Base-by-base conservation (phyloP, 2,797 vertebrate genomes). In the Xiphophorus birchmanni region DNA sequence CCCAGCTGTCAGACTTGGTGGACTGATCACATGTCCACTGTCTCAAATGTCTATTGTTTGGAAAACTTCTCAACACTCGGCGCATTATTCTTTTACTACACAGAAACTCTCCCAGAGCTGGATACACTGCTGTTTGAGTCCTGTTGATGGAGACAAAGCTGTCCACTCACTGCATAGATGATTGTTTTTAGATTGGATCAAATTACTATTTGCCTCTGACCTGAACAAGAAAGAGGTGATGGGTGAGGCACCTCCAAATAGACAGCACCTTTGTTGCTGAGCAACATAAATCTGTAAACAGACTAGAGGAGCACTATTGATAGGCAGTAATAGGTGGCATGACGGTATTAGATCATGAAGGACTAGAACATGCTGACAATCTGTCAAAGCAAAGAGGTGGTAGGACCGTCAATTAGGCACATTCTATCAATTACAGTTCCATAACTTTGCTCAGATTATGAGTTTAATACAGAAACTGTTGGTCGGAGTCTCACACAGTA, bases 181-280 rank as follows among this genome's bases (percentile, higher is more conserved):
- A 86, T 79, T 90, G 83, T 87, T 89, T 89, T 87, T 52, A 60
- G 84, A 84, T 80, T 84, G 93, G 91, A 87, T 95, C 85, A 29
- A 86, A 86, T 95, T 94, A 89, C 91, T 73, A 29, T 86, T 88
- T 18, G 84, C 82, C 84, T 77, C 75, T 47, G 77, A 75, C 84
- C 2, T 1, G 65, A 58, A 58, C 5, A 82, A 86, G 74, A 85
- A 91, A 90, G 87, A 69, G 45, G 73, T 85, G 91, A 81, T 2
- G 79, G 90, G 81, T 82, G 89, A 92, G 74, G 73, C 45, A 12
- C 80, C 67, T 23, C 73, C 56, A 63, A 80, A 95, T 93, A 94
- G 84, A 81, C 87, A 87, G 89, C 76, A 78, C 80, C 91, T 93
- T 91, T 94, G 94, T 94, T 90, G 73, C 29, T 73, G 74, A 37